phyloP scores from a whole-genome alignment of 2,888 invertebrate species.

The Pristionchus entomophagus region DNA sequence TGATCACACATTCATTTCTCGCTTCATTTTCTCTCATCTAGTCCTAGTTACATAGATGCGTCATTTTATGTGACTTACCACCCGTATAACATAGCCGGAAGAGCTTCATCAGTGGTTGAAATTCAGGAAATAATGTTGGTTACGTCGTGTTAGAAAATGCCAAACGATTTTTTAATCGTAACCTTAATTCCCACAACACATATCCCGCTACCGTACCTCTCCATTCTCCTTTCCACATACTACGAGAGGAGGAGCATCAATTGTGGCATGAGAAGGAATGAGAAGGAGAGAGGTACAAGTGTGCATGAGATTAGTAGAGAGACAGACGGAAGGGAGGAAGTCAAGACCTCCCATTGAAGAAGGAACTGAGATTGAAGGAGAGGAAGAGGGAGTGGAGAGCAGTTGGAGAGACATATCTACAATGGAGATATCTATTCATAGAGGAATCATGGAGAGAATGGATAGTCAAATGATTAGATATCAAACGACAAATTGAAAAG shows the following conservation, averaged over 20 bases:
- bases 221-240: slow-evolving; percentile 48
- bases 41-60: neutral
- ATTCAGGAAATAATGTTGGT: neutral
- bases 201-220: slow-evolving; percentile 37
- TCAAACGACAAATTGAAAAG: neutral
- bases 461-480: too few species aligned
- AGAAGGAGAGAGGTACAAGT: slow-evolving; percentile 32
- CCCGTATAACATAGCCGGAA: too few species aligned
- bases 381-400: neutral
- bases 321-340: slow-evolving; percentile 45
- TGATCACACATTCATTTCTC: neutral
- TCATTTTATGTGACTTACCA: too few species aligned
- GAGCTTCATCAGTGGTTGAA: too few species aligned
- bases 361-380: neutral
- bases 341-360: slow-evolving; percentile 32
- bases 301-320: slow-evolving; percentile 39
- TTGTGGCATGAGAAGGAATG: neutral
- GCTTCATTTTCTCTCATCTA: neutral
- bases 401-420: neutral
- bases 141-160: too few species aligned
- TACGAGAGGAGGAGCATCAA: neutral
- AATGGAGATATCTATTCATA: neutral
- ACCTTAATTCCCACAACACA: too few species aligned
- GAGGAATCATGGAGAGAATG: neutral
- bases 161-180: too few species aligned